These are phyloP conservation scores for Cephalopachus bancanus DNA, from an alignment of 2,797 vertebrate species.

Conservation along the genomic window DNA sequence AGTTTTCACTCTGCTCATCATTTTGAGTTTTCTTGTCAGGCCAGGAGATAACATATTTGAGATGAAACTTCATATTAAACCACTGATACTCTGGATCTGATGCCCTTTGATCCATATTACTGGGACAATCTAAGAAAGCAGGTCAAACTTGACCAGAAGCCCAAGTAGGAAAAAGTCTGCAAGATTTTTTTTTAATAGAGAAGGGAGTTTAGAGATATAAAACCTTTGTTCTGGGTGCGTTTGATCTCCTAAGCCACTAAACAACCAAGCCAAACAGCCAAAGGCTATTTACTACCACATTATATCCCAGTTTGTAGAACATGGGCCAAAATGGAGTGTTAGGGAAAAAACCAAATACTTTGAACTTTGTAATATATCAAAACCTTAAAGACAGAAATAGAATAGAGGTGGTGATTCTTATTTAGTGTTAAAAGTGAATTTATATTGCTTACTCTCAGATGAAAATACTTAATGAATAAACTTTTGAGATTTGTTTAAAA, in stretches of 20 bases:
- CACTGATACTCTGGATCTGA: neutral
- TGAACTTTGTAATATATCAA: neutral
- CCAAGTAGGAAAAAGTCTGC: neutral
- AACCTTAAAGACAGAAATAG: neutral
- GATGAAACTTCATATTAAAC: neutral
- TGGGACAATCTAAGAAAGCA: neutral
- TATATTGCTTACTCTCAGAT: neutral
- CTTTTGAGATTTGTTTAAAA: neutral
- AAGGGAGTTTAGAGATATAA: neutral
- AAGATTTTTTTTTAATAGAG: neutral
- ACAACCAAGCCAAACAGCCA: neutral
- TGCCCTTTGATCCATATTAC: neutral
- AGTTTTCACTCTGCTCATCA: neutral
- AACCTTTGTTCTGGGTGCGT: neutral
- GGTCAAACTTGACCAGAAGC: neutral
- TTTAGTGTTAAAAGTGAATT: neutral
- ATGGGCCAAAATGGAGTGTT: neutral
- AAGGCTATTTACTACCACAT: constrained; percentile 16
- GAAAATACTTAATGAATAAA: neutral
- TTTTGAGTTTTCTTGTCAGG: neutral
- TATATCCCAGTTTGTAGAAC: neutral
- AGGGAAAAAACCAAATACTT: neutral
- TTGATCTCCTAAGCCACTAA: constrained; percentile 1
- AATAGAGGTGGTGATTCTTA: neutral
- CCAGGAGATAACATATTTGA: neutral